Conservation (phyloP, 2,797 vertebrate species). For the Sebastes trivittatus region DNA sequence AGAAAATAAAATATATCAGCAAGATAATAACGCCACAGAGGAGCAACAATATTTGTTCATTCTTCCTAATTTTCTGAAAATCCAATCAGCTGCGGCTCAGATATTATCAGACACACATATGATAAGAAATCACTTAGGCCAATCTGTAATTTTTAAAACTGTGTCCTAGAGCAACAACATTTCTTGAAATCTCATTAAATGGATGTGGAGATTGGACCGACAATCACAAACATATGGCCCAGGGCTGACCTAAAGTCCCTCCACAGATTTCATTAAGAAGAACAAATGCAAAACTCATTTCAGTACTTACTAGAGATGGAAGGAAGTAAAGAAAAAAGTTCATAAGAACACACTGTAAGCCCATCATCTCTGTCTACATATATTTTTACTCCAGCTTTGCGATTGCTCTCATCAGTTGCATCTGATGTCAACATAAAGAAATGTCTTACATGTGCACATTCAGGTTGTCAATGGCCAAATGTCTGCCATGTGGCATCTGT, state of each 20-base stretch:
- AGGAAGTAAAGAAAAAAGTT: not conserved
- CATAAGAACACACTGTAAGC: not conserved
- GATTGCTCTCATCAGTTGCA: not conserved
- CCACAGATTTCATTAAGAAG: not conserved
- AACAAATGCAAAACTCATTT: not conserved
- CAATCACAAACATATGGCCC: not conserved
- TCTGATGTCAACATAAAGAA: not conserved
- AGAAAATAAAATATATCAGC: not conserved
- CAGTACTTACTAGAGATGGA: not conserved
- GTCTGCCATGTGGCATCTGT: conserved; percentile 73
- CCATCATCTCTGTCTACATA: not conserved
- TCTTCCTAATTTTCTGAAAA: conserved; percentile 12
- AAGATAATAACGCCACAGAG: not conserved
- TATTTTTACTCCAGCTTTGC: not conserved
- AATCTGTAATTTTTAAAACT: conserved; percentile 1
- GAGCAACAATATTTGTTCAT: not conserved
- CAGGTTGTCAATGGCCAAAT: conserved; percentile 79
- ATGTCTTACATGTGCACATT: conserved; percentile 82
- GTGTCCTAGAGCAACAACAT: not conserved
- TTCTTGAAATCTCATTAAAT: conserved; percentile 17
- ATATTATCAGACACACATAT: conserved; percentile 10
- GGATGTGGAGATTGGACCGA: not conserved
- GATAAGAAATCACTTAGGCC: conserved; percentile 3
- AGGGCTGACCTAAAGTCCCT: not conserved
- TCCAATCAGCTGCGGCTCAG: conserved; percentile 7